These are phyloP conservation scores for Poliocrania exsul DNA, from an alignment of 2,797 vertebrate genomes.

Conservation along the genomic window DNA sequence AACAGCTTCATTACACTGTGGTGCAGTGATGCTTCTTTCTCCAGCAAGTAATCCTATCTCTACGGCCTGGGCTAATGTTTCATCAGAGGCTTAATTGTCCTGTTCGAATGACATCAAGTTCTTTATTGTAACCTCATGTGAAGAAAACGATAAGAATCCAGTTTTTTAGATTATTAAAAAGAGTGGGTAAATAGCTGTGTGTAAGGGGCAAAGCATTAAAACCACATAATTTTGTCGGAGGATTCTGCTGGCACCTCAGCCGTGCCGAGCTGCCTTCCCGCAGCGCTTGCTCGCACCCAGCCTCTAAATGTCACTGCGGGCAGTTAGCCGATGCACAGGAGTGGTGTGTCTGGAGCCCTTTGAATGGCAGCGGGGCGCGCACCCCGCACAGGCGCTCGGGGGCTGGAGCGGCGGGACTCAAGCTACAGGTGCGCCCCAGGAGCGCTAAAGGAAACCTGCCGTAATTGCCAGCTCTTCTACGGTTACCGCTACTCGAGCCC, in stretches of 20 bases:
- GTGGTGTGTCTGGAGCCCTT: not conserved
- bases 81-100: slow-evolving; percentile 67
- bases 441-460: not conserved
- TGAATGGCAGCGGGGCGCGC: not conserved
- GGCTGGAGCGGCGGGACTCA: not conserved
- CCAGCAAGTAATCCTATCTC: slow-evolving; percentile 66
- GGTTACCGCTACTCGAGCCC: not conserved
- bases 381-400: not conserved
- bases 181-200: no score
- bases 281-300: not conserved
- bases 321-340: not conserved
- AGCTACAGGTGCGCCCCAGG: not conserved
- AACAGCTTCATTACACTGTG: not conserved
- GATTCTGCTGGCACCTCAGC: not conserved
- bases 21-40: not conserved
- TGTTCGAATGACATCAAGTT: slow-evolving; percentile 51
- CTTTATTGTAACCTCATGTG: not conserved
- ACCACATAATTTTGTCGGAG: accelerated
- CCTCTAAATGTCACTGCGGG: slow-evolving; percentile 39
- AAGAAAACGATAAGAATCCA: not conserved
- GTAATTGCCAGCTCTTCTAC: not conserved
- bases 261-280: not conserved
- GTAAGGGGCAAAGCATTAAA: not conserved
- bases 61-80: slow-evolving; percentile 70
- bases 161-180: not conserved